Conservation (phyloP, 2,888 invertebrate species). For the Ochropleura plecta region DNA sequence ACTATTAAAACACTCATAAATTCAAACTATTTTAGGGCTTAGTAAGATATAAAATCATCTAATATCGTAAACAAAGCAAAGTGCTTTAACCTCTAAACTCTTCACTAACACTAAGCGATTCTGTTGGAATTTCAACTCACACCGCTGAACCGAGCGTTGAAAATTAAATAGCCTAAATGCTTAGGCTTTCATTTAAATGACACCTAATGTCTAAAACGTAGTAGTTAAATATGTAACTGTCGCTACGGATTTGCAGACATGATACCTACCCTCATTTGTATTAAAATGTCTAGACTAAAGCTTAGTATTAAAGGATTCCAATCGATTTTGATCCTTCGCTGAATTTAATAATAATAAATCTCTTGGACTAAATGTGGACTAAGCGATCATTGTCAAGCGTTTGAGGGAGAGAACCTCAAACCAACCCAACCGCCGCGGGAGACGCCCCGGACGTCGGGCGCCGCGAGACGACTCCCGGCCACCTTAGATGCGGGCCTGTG, state of each 20-base stretch:
- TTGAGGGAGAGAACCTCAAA: too few species aligned
- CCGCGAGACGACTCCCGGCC: too few species aligned
- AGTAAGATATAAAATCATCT: neutral
- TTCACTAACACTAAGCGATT: neutral
- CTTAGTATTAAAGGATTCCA: constrained; percentile 6
- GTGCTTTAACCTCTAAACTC: neutral
- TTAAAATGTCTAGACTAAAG: constrained; percentile 40
- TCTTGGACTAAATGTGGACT: too few species aligned
- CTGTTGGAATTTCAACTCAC: neutral
- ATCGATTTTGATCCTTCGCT: neutral
- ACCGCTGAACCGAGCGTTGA: neutral
- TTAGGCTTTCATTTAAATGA: neutral
- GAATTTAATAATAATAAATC: neutral
- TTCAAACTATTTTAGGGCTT: neutral
- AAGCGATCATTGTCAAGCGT: too few species aligned
- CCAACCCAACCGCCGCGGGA: too few species aligned
- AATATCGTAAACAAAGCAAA: constrained; percentile 18
- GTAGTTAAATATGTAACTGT: constrained; percentile 19
- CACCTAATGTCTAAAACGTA: neutral
- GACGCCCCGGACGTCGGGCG: too few species aligned
- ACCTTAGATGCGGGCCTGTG: too few species aligned
- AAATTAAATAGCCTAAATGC: neutral
- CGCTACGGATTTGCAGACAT: constrained; percentile 5
- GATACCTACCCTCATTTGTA: constrained; percentile 34
- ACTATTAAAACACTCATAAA: neutral